Conservation (phyloP, 2,113 vertebrate genomes). For the Bos taurus region ARS-UCD2.0 NC_037330.1:82904501-82905000, state of each 20-base stretch:
- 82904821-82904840: background rate
- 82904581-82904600: background rate
- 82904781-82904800: background rate
- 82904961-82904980: accelerated
- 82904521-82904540: background rate
- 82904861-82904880: background rate
- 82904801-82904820: background rate
- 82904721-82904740: background rate
- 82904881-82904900: background rate
- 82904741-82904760: background rate
- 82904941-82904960: accelerated
- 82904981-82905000: background rate
- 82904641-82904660: background rate
- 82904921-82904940: background rate
- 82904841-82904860: background rate
- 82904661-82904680: background rate
- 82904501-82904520: background rate
- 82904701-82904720: background rate
- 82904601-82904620: background rate
- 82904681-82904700: background rate
- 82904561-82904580: background rate
- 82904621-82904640: background rate
- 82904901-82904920: background rate
- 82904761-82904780: background rate
- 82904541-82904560: background rate